These are phyloP conservation scores for Aspidoscelis tigris DNA, from an alignment of 2,113 vertebrate genomes.

Conservation along the genomic window DNA sequence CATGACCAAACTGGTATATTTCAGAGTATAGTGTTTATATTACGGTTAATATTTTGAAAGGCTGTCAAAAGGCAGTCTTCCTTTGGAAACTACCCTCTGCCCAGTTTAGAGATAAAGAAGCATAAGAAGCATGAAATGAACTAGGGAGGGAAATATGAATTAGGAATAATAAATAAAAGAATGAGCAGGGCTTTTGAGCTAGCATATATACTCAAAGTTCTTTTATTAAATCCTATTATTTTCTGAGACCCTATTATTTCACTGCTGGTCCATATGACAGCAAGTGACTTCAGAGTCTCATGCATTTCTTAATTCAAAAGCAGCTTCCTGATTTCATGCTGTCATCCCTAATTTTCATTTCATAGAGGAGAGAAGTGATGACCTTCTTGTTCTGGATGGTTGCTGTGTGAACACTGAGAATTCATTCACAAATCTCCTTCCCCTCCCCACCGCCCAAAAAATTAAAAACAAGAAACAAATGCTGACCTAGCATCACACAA, in stretches of 20 bases:
- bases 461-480: slow-evolving; percentile 48
- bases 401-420: slow-evolving; percentile 40
- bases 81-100: no score
- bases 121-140: no score
- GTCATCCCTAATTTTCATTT: slow-evolving; percentile 62
- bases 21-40: no score
- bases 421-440: slow-evolving; percentile 68
- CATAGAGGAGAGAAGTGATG: slow-evolving; percentile 41
- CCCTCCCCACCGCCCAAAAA: not conserved
- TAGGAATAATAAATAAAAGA: not conserved
- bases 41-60: no score
- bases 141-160: not conserved
- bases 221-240: no score
- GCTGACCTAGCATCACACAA: slow-evolving; percentile 65
- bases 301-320: slow-evolving; percentile 33
- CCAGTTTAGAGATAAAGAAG: no score
- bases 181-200: not conserved
- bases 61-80: no score
- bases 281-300: not conserved
- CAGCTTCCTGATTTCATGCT: slow-evolving; percentile 43
- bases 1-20: no score
- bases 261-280: not conserved
- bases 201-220: no score
- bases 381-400: slow-evolving; percentile 55
- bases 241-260: no score